A percentile compares a stretch with the other conserved stretches of the same genome.
Evolutionary conservation across 2,113 vertebrate genomes (phyloP).

Genomic region (Gopherus evgoodei): DNA sequence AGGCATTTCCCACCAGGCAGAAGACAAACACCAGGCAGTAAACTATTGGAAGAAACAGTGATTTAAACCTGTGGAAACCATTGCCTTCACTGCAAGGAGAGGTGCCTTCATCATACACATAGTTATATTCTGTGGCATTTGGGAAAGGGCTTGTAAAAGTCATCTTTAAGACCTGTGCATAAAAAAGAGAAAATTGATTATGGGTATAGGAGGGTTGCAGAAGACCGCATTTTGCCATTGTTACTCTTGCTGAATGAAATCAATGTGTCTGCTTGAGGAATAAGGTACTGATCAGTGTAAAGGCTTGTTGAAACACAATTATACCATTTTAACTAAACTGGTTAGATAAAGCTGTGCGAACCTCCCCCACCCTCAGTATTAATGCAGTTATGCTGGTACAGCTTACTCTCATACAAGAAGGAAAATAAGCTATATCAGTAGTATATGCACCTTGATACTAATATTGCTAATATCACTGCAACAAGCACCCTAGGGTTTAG

Average conservation of each 20-base stretch:
- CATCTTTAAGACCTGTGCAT: conserved; percentile 48
- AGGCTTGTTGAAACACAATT: background rate
- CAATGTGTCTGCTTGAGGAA: background rate
- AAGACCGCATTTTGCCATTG: background rate
- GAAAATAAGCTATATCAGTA: background rate
- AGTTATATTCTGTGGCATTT: conserved; percentile 60
- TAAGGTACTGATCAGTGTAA: background rate
- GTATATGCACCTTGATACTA: background rate
- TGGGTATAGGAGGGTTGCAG: background rate
- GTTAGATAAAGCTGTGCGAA: background rate
- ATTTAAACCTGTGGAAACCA: conserved; percentile 66
- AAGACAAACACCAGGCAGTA: conserved; percentile 85
- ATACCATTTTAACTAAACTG: background rate
- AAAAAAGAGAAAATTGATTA: background rate
- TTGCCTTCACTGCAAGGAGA: conserved; percentile 64
- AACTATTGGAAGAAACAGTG: conserved; percentile 78
- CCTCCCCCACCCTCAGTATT: background rate
- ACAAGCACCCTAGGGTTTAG: background rate
- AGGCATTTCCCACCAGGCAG: conserved; percentile 85
- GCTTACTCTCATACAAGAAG: background rate
- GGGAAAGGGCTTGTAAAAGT: conserved; percentile 40
- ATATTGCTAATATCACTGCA: background rate
- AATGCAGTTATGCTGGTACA: background rate
- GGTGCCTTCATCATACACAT: conserved; percentile 50
- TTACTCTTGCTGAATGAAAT: fast-evolving